These are phyloP conservation scores for Morone chrysops DNA, from an alignment of 2,113 vertebrate genomes.

Conservation along the genomic window DNA sequence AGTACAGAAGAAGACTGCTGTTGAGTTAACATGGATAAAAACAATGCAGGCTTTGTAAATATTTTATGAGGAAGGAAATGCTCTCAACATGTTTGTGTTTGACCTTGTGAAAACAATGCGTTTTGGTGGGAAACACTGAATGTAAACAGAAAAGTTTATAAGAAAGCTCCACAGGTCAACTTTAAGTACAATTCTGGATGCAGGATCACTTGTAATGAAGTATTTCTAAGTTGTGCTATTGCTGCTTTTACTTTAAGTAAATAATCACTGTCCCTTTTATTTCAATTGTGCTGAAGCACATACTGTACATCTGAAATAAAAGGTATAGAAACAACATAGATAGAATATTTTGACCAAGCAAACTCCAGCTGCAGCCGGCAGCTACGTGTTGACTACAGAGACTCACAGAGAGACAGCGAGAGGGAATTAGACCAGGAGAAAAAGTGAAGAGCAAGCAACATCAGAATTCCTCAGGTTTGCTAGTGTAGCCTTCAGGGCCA, in stretches of 20 bases:
- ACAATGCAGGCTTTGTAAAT: neutral
- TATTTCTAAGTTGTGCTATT: neutral
- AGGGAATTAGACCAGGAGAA: slow-evolving; percentile 1
- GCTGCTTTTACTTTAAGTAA: neutral
- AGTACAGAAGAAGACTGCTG: neutral
- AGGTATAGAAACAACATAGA: neutral
- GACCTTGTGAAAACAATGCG: neutral
- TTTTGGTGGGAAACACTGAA: neutral
- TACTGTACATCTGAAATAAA: neutral
- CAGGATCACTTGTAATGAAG: neutral
- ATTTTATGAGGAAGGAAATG: neutral
- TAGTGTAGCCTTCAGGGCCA: slow-evolving; percentile 34
- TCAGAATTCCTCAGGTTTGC: slow-evolving; percentile 46
- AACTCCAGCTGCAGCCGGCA: neutral
- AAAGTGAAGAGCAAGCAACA: slow-evolving; percentile 11
- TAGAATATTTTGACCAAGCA: neutral
- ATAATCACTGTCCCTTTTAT: neutral
- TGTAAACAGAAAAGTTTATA: neutral
- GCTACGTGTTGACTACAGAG: slow-evolving; percentile 5
- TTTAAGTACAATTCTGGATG: neutral
- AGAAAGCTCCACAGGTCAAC: neutral
- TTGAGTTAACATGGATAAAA: neutral
- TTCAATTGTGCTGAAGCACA: neutral
- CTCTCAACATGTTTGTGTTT: neutral
- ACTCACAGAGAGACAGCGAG: slow-evolving; percentile 3